Conservation (phyloP, 1,140 invertebrate species). For the Apis dorsata region DNA sequence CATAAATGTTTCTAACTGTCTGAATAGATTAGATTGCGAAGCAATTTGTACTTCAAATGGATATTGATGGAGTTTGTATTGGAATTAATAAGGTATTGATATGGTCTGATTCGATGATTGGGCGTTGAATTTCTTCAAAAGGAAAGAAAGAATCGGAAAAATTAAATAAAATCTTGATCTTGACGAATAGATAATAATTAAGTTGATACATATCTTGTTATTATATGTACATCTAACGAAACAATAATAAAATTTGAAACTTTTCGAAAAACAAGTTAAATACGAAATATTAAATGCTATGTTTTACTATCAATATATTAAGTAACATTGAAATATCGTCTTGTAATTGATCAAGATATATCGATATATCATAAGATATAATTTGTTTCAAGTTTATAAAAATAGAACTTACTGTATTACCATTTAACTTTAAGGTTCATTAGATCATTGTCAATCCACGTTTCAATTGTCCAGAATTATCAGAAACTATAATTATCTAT, state of each 20-base stretch:
- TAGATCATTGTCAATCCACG: neutral
- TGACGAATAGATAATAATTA: neutral
- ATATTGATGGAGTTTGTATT: conserved; percentile 3
- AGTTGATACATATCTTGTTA: neutral
- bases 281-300: neutral
- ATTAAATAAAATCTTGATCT: neutral
- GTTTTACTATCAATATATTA: neutral
- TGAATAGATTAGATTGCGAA: neutral
- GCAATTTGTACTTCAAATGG: neutral
- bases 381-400: neutral
- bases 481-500: neutral
- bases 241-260: neutral
- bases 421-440: conserved; percentile 1
- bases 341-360: neutral
- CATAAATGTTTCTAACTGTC: neutral
- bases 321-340: conserved; percentile 7
- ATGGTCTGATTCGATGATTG: neutral
- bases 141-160: neutral
- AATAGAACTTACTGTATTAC: neutral
- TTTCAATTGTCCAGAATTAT: neutral
- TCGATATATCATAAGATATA: neutral
- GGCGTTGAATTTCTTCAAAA: neutral
- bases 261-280: too few relatives aligned
- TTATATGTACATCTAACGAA: neutral
- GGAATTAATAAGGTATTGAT: neutral